Percentiles rank a stretch among this genome's conserved stretches.
phyloP scores from a whole-genome alignment of 2,888 invertebrate genomes.

The Cryptocephalus primarius region DNA sequence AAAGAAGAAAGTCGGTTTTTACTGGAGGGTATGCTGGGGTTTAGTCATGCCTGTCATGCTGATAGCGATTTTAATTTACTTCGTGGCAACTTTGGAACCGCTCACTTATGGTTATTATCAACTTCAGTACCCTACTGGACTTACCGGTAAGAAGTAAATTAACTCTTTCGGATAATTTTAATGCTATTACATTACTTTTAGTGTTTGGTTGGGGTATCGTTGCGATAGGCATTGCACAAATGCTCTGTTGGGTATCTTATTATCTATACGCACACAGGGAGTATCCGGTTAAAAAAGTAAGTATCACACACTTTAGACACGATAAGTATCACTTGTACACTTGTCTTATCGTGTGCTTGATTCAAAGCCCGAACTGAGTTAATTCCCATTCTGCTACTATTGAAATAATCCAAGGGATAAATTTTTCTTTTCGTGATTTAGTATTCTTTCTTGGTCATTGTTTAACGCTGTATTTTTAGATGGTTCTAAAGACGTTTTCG shows the following conservation, averaged over 20 bases:
- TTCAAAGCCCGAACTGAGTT: too few species aligned
- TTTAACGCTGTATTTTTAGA: slow-evolving; percentile 27
- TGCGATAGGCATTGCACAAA: slow-evolving; percentile 38
- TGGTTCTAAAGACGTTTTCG: slow-evolving; percentile 36
- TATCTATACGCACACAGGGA: slow-evolving; percentile 26
- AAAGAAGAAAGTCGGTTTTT: slow-evolving; percentile 52
- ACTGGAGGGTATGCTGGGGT: slow-evolving; percentile 76
- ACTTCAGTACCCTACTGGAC: slow-evolving; percentile 32
- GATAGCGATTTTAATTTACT: slow-evolving; percentile 60
- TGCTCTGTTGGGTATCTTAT: slow-evolving; percentile 40
- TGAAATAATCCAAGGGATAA: too few species aligned
- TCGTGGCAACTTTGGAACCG: slow-evolving; percentile 48
- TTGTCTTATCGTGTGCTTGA: too few species aligned
- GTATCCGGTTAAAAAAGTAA: slow-evolving; percentile 13
- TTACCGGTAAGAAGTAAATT: slow-evolving; percentile 8
- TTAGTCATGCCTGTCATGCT: slow-evolving; percentile 61
- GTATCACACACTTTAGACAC: too few species aligned
- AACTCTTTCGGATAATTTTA: too few species aligned
- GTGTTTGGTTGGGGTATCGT: slow-evolving; percentile 45
- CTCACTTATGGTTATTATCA: slow-evolving; percentile 45
- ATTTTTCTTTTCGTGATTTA: too few species aligned
- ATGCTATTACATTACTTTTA: slow-evolving; percentile 16
- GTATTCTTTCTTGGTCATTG: not conserved
- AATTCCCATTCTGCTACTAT: too few species aligned
- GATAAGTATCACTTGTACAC: too few species aligned